Conservation (phyloP, 2,797 vertebrate species). For the Mormyrops boulengeri region DNA sequence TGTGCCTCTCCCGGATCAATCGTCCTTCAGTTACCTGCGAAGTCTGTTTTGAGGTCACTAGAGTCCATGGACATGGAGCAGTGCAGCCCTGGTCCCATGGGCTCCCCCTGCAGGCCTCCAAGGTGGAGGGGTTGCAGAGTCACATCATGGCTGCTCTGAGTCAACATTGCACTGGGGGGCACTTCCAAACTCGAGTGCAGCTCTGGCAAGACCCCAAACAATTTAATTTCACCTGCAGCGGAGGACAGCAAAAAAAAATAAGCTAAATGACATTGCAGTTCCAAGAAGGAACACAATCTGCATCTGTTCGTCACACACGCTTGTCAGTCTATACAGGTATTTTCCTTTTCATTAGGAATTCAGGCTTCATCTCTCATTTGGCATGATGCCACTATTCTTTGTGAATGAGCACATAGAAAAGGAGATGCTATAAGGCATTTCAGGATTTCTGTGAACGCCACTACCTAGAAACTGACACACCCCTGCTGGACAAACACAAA, state of each 20-base stretch:
- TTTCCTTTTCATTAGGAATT: neutral
- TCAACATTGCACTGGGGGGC: constrained; percentile 35
- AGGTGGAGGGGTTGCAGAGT: constrained; percentile 51
- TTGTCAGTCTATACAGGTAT: neutral
- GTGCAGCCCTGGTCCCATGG: constrained; percentile 40
- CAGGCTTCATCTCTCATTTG: neutral
- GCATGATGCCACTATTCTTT: neutral
- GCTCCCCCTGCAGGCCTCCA: constrained; percentile 22
- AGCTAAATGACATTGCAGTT: neutral
- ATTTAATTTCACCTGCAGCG: constrained; percentile 59
- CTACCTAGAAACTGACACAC: neutral
- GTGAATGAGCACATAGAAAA: neutral
- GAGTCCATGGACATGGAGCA: constrained; percentile 52
- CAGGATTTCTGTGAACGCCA: neutral
- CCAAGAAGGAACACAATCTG: neutral
- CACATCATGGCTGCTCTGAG: constrained; percentile 52
- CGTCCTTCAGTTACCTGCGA: constrained; percentile 38
- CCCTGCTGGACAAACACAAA: neutral
- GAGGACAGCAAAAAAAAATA: neutral
- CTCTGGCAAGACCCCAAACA: constrained; percentile 52
- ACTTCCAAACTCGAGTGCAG: constrained; percentile 57
- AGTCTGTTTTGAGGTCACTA: constrained; percentile 56
- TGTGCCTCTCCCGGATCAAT: neutral
- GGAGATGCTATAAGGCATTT: neutral
- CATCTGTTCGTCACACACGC: neutral